These are phyloP conservation scores for Phyllotis vaccarum DNA, from an alignment of 2,797 vertebrate species.

Conservation along the genomic window DNA sequence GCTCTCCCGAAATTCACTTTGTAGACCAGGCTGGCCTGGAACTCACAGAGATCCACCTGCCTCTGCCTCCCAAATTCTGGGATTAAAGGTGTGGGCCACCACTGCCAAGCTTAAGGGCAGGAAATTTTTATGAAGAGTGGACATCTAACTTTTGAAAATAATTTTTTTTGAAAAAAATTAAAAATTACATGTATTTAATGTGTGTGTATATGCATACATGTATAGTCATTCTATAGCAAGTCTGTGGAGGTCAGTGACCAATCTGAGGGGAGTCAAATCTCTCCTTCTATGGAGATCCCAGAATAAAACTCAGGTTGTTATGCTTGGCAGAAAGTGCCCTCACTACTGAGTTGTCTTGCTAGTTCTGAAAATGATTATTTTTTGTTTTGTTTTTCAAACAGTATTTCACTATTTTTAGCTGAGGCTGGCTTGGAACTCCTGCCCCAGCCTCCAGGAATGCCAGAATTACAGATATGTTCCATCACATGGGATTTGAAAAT, in stretches of 20 bases:
- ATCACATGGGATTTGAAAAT: neutral
- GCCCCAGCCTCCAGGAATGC: neutral
- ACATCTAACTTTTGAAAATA: slow-evolving; percentile 13
- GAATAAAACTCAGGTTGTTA: neutral
- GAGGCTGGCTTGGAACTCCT: neutral
- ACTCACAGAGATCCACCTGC: neutral
- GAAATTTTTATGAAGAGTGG: neutral
- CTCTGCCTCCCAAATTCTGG: neutral
- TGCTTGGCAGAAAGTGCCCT: neutral
- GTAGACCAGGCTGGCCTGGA: neutral
- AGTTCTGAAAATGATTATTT: neutral
- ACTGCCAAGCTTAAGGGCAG: neutral
- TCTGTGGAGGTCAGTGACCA: neutral
- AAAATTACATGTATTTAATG: neutral
- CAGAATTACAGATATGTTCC: neutral
- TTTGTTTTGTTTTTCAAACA: neutral
- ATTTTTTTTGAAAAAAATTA: neutral
- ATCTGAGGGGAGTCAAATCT: neutral
- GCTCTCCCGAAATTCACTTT: neutral
- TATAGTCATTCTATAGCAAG: too few relatives aligned
- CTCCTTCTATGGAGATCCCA: neutral
- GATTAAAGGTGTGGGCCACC: neutral
- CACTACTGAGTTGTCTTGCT: neutral
- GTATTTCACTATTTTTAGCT: neutral
- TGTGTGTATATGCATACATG: neutral